A percentile compares a stretch with the other conserved stretches of the same genome.
Conservation (phyloP, 2,113 vertebrate species). For the Casuarius casuarius region DNA sequence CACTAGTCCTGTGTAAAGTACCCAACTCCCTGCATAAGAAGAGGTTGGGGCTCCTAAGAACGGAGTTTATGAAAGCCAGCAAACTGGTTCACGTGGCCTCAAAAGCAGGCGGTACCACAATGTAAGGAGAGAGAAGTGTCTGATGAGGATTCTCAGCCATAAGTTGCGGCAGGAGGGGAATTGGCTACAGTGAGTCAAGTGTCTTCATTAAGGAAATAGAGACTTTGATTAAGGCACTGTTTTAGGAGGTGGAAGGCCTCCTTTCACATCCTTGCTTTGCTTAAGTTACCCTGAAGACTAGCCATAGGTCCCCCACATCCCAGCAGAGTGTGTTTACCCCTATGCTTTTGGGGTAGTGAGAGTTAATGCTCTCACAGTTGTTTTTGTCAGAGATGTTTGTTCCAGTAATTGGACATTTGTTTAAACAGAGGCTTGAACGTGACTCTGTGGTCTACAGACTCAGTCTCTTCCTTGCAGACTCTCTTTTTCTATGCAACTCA, state of each 20-base stretch:
- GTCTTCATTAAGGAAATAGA: background rate
- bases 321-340: background rate
- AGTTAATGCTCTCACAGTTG: background rate
- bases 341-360: background rate
- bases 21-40: background rate
- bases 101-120: background rate
- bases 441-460: background rate
- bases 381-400: background rate
- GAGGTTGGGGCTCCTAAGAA: background rate
- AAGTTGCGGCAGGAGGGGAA: background rate
- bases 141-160: background rate
- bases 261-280: background rate
- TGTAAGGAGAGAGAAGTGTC: background rate
- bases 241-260: background rate
- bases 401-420: background rate
- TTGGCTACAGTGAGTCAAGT: background rate
- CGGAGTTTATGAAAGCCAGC: background rate
- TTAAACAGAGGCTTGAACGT: background rate
- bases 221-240: background rate
- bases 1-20: background rate
- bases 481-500: background rate
- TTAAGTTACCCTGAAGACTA: background rate
- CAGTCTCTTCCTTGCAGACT: background rate
- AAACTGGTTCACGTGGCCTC: background rate
- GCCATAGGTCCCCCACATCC: rapidly evolving